Percentiles rank a stretch among this genome's conserved stretches.
phyloP scores from a whole-genome alignment of 2,888 invertebrate species.

The Orchestes rusci region DNA sequence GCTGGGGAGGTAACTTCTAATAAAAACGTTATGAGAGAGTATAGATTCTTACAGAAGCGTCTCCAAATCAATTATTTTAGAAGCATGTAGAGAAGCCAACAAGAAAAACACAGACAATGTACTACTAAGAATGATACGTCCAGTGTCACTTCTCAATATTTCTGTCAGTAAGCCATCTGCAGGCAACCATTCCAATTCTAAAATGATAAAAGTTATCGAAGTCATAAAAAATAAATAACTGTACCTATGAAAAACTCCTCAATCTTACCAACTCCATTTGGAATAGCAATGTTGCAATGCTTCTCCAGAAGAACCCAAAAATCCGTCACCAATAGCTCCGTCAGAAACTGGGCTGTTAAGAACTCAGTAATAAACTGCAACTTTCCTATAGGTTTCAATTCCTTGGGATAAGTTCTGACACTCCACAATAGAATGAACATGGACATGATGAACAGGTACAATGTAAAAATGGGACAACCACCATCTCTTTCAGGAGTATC shows the following conservation, averaged over 20 bases:
- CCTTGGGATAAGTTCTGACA: slow-evolving; percentile 35
- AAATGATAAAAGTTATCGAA: too few relatives aligned
- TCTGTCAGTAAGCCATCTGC: slow-evolving; percentile 28
- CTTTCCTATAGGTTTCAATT: slow-evolving; percentile 33
- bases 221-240: too few relatives aligned
- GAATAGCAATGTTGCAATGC: too few relatives aligned
- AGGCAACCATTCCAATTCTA: too few relatives aligned
- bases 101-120: slow-evolving; percentile 36
- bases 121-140: slow-evolving; percentile 32
- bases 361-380: slow-evolving; percentile 34
- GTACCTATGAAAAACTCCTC: too few relatives aligned
- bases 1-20: too few relatives aligned
- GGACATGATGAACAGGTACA: slow-evolving; percentile 35
- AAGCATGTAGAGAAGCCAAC: slow-evolving; percentile 30
- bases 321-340: slow-evolving; percentile 37
- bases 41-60: slow-evolving; percentile 28
- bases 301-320: slow-evolving; percentile 42
- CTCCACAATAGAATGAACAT: slow-evolving; percentile 37
- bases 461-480: slow-evolving; percentile 36
- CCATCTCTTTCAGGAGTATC: slow-evolving; percentile 28
- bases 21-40: too few relatives aligned
- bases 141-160: slow-evolving; percentile 28
- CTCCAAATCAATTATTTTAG: slow-evolving; percentile 31
- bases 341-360: slow-evolving; percentile 33
- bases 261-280: too few relatives aligned